Evolutionary conservation across 2,888 invertebrate genomes (phyloP), one percentile per base, ranked within the genome.

Genomic region (Apodemia duryi): DNA sequence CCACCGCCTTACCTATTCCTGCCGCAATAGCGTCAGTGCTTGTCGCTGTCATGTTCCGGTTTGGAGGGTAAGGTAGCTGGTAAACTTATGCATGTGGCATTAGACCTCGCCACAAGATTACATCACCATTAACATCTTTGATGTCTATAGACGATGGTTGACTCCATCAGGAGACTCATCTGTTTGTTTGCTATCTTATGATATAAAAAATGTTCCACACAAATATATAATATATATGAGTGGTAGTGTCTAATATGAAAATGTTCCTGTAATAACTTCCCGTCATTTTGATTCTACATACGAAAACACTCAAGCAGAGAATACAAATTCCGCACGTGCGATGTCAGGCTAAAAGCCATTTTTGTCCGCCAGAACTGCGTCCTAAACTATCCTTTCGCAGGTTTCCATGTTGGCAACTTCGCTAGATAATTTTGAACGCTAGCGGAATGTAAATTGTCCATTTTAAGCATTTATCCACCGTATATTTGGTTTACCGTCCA

Each of bases 321-420:
- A 68, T 67, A 70, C 68, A 68, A 66, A 70, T 29, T 32, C 69
- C 67, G 72, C 77, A 73, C 77, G 77, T 77, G 76, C 74, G 74
- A 71, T 77, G 67, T 64, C 65, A 66, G 74, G 74, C 76, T 75
- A 75, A 75, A 74, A 73, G 75, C 80, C 75, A 83, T 84, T 81
- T 83, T 79, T 83, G 81, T 81, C 76, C 71, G 71, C 72, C 73
- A 66, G 68, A 68, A 70, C 67, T 71, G 70, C 73, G 66, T 70
- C 72, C 73, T 57, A 57, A 70, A 73, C 78, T 81, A 81, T 82
- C 82, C 79, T 77, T 76, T 74, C 70, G 76, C 78, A 82, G 80
- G 77, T 76, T 75, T 81, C 81, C 76, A 74, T 77, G 76, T 79
- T 75, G 72, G 77, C 79, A 78, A 77, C 75, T 79, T 74, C 71